phyloP scores from a whole-genome alignment of 2,113 vertebrate genomes.

The Phalacrocorax pelagicus region DNA sequence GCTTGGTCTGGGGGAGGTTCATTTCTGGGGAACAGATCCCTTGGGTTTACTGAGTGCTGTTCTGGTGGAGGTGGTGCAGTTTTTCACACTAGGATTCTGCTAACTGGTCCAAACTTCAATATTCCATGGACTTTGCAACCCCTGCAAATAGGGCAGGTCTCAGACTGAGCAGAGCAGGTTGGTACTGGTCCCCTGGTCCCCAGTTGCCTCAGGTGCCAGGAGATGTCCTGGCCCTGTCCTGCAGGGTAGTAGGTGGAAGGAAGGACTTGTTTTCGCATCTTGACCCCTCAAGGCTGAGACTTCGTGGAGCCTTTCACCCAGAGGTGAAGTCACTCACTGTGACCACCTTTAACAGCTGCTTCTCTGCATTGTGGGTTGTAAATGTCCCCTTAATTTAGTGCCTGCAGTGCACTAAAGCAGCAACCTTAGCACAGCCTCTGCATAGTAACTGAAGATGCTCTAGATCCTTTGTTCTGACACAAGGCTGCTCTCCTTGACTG shows the following conservation, averaged over 20 bases:
- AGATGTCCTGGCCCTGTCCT: neutral
- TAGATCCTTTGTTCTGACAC: neutral
- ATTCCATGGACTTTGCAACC: neutral
- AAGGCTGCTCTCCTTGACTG: neutral
- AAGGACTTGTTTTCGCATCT: neutral
- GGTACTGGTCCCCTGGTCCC: neutral
- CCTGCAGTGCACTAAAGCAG: slow-evolving; percentile 63
- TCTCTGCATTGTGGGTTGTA: slow-evolving; percentile 55
- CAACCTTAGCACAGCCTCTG: slow-evolving; percentile 43
- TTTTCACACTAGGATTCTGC: neutral
- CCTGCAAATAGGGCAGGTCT: neutral
- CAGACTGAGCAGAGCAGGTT: neutral
- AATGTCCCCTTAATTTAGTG: slow-evolving; percentile 64
- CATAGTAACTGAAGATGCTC: slow-evolving; percentile 24
- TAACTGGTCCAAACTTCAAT: neutral
- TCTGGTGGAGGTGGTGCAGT: neutral
- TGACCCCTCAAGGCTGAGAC: neutral
- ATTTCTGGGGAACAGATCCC: neutral
- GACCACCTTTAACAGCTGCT: slow-evolving; percentile 42
- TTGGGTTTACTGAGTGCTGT: neutral
- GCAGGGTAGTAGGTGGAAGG: neutral
- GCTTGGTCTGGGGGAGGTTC: neutral
- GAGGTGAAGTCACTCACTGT: neutral
- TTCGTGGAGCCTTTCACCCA: neutral
- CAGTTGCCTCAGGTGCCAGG: neutral